Evolutionary conservation across 2,113 vertebrate species (phyloP).

Genomic region (Crotalus viridis): DNA sequence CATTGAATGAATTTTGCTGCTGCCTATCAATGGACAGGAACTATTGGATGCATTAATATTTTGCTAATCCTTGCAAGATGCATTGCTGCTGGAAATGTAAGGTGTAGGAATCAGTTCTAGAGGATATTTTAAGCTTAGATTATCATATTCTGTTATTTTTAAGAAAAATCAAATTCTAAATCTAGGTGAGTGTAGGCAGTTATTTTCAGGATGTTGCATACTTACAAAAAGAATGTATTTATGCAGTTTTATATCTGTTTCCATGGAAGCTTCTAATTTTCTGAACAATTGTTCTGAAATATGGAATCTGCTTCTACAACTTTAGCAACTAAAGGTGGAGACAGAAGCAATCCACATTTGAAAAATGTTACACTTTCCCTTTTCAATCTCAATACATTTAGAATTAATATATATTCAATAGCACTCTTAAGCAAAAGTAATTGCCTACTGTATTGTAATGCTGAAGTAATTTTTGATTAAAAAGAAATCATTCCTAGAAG

Average conservation of each 20-base stretch:
- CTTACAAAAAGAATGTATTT: neutral
- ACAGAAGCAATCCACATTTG: neutral
- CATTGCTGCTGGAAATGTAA: neutral
- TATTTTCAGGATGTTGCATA: neutral
- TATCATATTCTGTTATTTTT: neutral
- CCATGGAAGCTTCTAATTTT: conserved; percentile 36
- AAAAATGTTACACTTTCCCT: conserved; percentile 13
- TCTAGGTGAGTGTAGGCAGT: neutral
- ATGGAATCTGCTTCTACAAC: conserved; percentile 45
- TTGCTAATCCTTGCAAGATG: neutral
- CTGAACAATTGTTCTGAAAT: conserved; percentile 34
- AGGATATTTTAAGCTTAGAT: neutral
- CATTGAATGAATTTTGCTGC: neutral
- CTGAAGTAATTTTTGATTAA: conserved; percentile 32
- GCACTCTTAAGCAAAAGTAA: conserved; percentile 22
- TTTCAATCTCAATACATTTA: conserved; percentile 30
- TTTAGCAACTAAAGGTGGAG: conserved; percentile 13
- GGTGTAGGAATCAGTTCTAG: neutral
- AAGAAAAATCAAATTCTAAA: neutral
- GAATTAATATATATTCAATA: conserved; percentile 3
- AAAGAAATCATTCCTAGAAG: conserved; percentile 38
- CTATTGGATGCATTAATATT: neutral
- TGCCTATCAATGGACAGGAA: neutral
- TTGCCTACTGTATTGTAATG: neutral
- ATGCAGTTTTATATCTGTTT: conserved; percentile 25